Percentiles rank a stretch among this genome's conserved stretches.
These are phyloP conservation scores for Morelia viridis DNA, from an alignment of 2,797 vertebrate genomes.

Conservation along the genomic window DNA sequence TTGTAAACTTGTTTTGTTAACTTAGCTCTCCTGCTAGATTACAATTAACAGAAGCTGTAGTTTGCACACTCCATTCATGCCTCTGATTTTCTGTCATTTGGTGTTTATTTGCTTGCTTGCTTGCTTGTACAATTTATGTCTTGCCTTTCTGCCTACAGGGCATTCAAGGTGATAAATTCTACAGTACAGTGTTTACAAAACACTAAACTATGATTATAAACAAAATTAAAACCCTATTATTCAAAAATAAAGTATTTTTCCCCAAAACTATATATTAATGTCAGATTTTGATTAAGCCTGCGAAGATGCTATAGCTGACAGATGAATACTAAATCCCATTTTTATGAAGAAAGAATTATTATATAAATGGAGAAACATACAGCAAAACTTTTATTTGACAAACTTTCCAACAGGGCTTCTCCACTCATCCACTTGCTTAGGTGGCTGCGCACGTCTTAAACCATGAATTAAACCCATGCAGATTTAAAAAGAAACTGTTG, in stretches of 20 bases:
- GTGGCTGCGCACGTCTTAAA: not conserved
- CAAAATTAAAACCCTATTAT: not conserved
- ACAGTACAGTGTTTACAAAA: not conserved
- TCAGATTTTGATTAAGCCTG: conserved; percentile 23
- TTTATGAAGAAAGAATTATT: conserved; percentile 29
- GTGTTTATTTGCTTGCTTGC: not conserved
- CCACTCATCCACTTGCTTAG: not conserved
- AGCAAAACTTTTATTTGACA: not conserved
- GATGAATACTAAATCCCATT: conserved; percentile 30
- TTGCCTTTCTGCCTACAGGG: not conserved
- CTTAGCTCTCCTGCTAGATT: not conserved
- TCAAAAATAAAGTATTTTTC: not conserved
- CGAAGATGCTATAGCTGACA: conserved; percentile 17
- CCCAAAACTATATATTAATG: not conserved
- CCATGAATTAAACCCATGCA: not conserved
- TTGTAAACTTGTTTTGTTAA: not conserved
- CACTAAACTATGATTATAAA: not conserved
- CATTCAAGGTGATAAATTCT: not conserved
- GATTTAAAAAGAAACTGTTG: not conserved
- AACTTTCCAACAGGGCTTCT: not conserved
- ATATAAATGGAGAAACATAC: not conserved
- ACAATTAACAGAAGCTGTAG: not conserved
- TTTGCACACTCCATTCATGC: not conserved
- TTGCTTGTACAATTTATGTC: not conserved
- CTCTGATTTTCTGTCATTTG: not conserved